Base-by-base conservation (phyloP, 2,797 vertebrate genomes). In the Melanotaenia pygmaea region DNA sequence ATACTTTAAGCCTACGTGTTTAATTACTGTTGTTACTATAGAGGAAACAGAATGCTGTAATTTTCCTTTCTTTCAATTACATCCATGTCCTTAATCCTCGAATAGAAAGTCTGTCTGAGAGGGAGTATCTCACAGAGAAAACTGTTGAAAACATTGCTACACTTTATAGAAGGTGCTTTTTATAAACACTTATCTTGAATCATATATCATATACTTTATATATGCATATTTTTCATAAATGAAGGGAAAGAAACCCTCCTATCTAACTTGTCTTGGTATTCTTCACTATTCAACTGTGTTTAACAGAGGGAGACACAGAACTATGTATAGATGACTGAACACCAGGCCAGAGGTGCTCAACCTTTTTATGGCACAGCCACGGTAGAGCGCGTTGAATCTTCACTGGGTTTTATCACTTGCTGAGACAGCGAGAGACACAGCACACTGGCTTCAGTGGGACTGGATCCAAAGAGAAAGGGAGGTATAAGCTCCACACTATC, bases 341-440 rank as follows among this genome's bases (percentile, higher is more conserved):
- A 38, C 43, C 9, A 18, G 1, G 53, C 28, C 64, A 67, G 59
- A 80, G 82, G 79, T 80, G 59, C 32, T 53, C 16, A 13, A 75
- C 60, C 72, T 74, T 77, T 75, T 59, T 5, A 57, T 69, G 64
- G 72, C 40, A 5, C 26, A 38, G 43, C 72, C 66, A 71, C 34
- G 24, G 69, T 51, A 72, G 64, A 79, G 76, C 22, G 38, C 56
- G 57, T 51, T 35, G 54, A 64, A 62, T 50, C 60, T 64, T 77
- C 76, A 68, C 54, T 22, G 60, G 22, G 74, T 71, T 35, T 76
- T 76, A 82, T 75, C 72, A 80, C 80, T 59, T 77, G 76, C 72
- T 58, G 63, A 64, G 61, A 66, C 74, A 66, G 70, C 35, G 12
- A 47, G 76, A 79, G 30, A 70, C 45, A 67, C n/a, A 34, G 71